Evolutionary conservation across 2,797 vertebrate species (phyloP).

Genomic region (Hippopotamyrus pictus): DNA sequence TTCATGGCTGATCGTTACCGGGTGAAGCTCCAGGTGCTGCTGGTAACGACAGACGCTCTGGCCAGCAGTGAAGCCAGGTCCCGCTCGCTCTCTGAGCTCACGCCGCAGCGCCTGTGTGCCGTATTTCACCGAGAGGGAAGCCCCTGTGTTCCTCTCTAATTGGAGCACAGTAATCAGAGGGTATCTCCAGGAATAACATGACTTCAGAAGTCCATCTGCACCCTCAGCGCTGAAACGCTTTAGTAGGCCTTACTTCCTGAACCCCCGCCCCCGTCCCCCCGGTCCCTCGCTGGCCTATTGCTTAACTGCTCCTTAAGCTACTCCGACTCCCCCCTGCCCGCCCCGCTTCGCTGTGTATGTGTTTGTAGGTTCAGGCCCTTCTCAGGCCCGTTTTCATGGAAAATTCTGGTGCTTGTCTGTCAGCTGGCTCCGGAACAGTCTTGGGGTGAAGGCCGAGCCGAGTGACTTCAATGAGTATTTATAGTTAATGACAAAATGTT

Average conservation of each 20-base stretch:
- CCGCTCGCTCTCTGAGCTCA: neutral
- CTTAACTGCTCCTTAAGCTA: neutral
- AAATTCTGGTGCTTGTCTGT: conserved; percentile 63
- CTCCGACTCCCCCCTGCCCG: neutral
- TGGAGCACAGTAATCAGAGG: conserved; percentile 6
- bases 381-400: conserved; percentile 62
- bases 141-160: neutral
- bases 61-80: neutral
- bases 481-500: conserved; percentile 63
- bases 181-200: conserved; percentile 14
- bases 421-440: conserved; percentile 44
- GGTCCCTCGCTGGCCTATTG: neutral
- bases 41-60: neutral
- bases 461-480: conserved; percentile 61
- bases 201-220: neutral
- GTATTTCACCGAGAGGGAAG: neutral
- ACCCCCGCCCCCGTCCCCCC: neutral
- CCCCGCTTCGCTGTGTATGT: neutral
- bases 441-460: conserved; percentile 49
- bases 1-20: neutral
- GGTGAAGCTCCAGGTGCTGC: neutral
- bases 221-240: neutral
- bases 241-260: conserved; percentile 14
- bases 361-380: conserved; percentile 39
- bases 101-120: neutral